Conservation (phyloP, 2,888 invertebrate genomes). For the Parascotia fuliginaria region DNA sequence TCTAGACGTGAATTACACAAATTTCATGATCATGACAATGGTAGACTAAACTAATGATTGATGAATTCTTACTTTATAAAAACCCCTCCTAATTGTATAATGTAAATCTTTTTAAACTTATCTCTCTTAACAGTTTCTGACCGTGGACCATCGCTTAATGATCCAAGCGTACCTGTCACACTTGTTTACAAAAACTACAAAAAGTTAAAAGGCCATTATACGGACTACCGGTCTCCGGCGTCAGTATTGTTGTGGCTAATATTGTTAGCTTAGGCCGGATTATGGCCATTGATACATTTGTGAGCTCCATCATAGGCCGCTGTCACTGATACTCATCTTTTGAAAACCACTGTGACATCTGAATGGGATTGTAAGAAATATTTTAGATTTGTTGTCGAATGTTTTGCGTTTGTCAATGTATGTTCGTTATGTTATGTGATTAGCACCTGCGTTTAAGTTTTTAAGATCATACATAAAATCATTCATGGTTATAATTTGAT, state of each 20-base stretch:
- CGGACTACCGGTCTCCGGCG: constrained; percentile 39
- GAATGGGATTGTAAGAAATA: constrained; percentile 26
- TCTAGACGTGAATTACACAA: too few relatives aligned
- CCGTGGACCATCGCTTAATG: neutral
- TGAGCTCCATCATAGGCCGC: constrained; percentile 23
- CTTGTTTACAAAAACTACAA: constrained; percentile 26
- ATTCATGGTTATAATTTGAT: too few relatives aligned
- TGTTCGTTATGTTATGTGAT: neutral
- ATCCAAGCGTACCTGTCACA: constrained; percentile 19
- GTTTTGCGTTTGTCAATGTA: neutral
- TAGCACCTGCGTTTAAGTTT: neutral
- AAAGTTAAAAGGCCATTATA: constrained; percentile 35
- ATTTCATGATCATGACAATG: too few relatives aligned
- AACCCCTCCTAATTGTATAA: too few relatives aligned
- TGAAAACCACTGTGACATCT: constrained; percentile 29
- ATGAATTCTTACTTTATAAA: too few relatives aligned
- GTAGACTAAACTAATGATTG: too few relatives aligned
- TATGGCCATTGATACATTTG: constrained; percentile 45
- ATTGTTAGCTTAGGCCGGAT: constrained; percentile 48
- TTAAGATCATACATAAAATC: neutral
- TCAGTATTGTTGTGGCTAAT: constrained; percentile 43
- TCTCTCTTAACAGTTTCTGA: too few relatives aligned
- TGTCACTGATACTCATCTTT: constrained; percentile 47
- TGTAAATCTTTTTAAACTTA: too few relatives aligned
- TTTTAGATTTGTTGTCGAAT: constrained; percentile 16